phyloP scores from a whole-genome alignment of 1,140 invertebrate species.

The Hermetia illucens region DNA sequence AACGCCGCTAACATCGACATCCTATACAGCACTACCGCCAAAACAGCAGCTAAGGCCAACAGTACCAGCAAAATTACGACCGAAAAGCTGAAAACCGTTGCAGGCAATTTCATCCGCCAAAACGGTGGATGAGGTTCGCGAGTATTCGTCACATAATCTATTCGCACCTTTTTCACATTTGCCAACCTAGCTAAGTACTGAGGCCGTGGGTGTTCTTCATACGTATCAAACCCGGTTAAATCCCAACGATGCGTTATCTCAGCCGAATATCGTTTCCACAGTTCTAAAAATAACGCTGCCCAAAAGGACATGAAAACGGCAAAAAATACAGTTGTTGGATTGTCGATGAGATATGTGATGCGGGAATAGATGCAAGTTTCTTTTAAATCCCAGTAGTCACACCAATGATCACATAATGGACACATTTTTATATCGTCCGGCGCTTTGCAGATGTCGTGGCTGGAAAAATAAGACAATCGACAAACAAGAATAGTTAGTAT shows the following conservation, averaged over 20 bases:
- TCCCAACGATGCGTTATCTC: slow-evolving; percentile 87
- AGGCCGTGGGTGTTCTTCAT: slow-evolving; percentile 78
- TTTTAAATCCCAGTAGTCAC: slow-evolving; percentile 77
- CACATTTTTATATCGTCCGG: slow-evolving; percentile 54
- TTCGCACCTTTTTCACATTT: slow-evolving; percentile 47
- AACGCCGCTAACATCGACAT: slow-evolving; percentile 71
- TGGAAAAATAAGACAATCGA: slow-evolving; percentile 25
- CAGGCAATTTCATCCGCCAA: slow-evolving; percentile 73
- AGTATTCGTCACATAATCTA: slow-evolving; percentile 53
- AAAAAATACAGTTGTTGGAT: slow-evolving; percentile 84
- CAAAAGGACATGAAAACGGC: slow-evolving; percentile 95
- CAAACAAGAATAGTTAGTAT: not conserved
- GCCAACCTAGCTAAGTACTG: slow-evolving; percentile 61
- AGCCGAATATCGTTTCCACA: slow-evolving; percentile 89
- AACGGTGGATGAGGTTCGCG: slow-evolving; percentile 74
- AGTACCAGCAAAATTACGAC: slow-evolving; percentile 63
- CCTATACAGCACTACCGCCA: slow-evolving; percentile 83
- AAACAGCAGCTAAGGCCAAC: slow-evolving; percentile 70
- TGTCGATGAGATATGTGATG: slow-evolving; percentile 90
- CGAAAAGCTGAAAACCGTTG: slow-evolving; percentile 70
- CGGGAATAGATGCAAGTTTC: slow-evolving; percentile 77
- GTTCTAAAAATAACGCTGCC: slow-evolving; percentile 78
- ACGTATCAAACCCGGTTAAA: slow-evolving; percentile 69
- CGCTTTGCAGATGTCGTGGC: slow-evolving; percentile 68
- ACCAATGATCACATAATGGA: slow-evolving; percentile 69